These are phyloP conservation scores for Macquaria australasica DNA, from an alignment of 2,113 vertebrate species.

Conservation along the genomic window DNA sequence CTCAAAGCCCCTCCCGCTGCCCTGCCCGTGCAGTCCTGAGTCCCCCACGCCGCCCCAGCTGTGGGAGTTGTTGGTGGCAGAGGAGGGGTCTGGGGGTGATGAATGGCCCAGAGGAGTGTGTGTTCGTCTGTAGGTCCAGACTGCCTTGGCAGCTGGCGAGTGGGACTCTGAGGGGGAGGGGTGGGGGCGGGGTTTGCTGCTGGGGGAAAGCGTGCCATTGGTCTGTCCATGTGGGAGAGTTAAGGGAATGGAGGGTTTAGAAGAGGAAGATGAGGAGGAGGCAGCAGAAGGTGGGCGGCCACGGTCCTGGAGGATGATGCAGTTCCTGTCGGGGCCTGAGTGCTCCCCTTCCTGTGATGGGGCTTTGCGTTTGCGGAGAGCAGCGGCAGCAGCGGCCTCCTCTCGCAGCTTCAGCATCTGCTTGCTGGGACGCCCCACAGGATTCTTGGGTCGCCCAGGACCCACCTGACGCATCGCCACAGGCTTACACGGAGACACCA, in stretches of 20 bases:
- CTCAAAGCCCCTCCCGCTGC: conserved; percentile 78
- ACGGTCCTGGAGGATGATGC: conserved; percentile 81
- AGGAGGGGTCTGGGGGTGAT: conserved; percentile 73
- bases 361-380: conserved; percentile 88
- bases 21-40: conserved; percentile 80
- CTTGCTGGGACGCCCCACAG: conserved; percentile 87
- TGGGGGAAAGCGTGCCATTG: conserved; percentile 86
- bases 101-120: conserved; percentile 71
- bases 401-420: conserved; percentile 85
- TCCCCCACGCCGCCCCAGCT: conserved; percentile 69
- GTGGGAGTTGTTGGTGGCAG: conserved; percentile 78
- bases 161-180: conserved; percentile 71
- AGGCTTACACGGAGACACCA: conserved; percentile 81
- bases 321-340: conserved; percentile 90
- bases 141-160: conserved; percentile 69
- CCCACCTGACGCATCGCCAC: conserved; percentile 74
- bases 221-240: conserved; percentile 81
- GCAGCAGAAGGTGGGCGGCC: conserved; percentile 78
- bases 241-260: conserved; percentile 76
- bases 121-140: conserved; percentile 82
- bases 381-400: conserved; percentile 73
- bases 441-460: conserved; percentile 85
- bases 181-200: conserved; percentile 78
- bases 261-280: conserved; percentile 46
- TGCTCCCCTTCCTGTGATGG: conserved; percentile 81